phyloP scores from a whole-genome alignment of 2,113 vertebrate genomes.

The Pagrus major region DNA sequence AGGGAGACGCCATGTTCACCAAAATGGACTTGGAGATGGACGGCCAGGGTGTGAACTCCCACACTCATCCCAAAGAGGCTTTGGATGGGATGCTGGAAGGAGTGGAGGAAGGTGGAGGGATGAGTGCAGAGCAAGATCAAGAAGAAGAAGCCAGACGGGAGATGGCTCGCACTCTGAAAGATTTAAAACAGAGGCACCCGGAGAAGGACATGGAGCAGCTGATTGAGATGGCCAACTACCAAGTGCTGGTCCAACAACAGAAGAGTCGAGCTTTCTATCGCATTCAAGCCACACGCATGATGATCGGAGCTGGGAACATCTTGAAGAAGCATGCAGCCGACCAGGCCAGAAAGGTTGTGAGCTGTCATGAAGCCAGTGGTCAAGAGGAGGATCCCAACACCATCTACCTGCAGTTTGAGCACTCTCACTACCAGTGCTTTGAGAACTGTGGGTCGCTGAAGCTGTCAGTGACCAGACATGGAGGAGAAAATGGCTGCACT shows the following conservation, averaged over 20 bases:
- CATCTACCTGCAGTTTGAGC: conserved; percentile 87
- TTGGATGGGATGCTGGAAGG: conserved; percentile 84
- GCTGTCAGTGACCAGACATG: conserved; percentile 82
- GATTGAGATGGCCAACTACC: conserved; percentile 91
- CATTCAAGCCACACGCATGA: conserved; percentile 90
- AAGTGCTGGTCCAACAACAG: conserved; percentile 88
- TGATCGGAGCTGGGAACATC: conserved; percentile 90
- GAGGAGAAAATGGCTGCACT: conserved; percentile 84
- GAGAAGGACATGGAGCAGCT: conserved; percentile 91
- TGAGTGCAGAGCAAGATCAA: conserved; percentile 74
- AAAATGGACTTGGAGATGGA: conserved; percentile 89
- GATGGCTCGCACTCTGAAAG: conserved; percentile 88
- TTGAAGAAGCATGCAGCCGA: conserved; percentile 90
- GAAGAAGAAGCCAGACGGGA: conserved; percentile 86
- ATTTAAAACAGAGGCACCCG: conserved; percentile 87
- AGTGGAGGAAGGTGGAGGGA: conserved; percentile 80
- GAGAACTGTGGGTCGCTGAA: conserved; percentile 90
- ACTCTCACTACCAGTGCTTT: conserved; percentile 88
- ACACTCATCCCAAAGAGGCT: conserved; percentile 82
- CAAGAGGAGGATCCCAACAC: conserved; percentile 87
- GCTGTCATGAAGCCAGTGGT: conserved; percentile 83
- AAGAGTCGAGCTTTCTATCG: conserved; percentile 91
- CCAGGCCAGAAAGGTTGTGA: conserved; percentile 88
- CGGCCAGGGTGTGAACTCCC: conserved; percentile 83
- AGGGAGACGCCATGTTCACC: conserved; percentile 85